A percentile compares a stretch with the other conserved stretches of the same genome.
Evolutionary conservation across 2,888 invertebrate genomes (phyloP).

Genomic region (Halictus quadricinctus): DNA sequence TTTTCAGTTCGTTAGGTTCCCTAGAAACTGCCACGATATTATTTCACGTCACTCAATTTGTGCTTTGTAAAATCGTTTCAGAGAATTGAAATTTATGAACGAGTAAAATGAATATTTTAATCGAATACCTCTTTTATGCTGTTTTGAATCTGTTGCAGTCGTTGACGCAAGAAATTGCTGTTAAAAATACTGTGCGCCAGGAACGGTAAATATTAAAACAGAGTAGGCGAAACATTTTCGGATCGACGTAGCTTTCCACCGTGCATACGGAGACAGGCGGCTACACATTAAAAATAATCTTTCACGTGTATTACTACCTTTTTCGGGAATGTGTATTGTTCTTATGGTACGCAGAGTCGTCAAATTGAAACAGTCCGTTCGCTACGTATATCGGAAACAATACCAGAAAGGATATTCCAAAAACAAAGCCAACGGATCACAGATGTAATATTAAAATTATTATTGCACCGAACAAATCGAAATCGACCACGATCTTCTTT

Average conservation of each 20-base stretch:
- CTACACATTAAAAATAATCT: neutral
- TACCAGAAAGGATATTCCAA: neutral
- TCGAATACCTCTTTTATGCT: neutral
- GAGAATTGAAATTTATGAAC: neutral
- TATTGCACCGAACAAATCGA: no score
- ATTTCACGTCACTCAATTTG: neutral
- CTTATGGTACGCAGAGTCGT: neutral
- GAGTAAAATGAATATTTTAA: neutral
- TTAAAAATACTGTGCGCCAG: neutral
- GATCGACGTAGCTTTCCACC: neutral
- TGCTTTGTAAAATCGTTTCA: neutral
- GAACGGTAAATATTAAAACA: neutral
- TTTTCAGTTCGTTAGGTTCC: neutral
- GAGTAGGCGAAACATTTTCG: neutral
- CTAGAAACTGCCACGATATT: neutral
- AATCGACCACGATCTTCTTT: no score
- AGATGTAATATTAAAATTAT: neutral
- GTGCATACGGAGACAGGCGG: neutral
- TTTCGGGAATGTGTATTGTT: neutral
- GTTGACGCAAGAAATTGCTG: neutral
- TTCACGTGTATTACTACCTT: neutral
- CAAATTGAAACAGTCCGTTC: neutral
- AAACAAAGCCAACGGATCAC: neutral
- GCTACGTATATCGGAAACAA: neutral
- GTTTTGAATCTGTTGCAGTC: neutral